Conservation (phyloP, 2,797 vertebrate genomes). For the Periophthalmus magnuspinnatus region DNA sequence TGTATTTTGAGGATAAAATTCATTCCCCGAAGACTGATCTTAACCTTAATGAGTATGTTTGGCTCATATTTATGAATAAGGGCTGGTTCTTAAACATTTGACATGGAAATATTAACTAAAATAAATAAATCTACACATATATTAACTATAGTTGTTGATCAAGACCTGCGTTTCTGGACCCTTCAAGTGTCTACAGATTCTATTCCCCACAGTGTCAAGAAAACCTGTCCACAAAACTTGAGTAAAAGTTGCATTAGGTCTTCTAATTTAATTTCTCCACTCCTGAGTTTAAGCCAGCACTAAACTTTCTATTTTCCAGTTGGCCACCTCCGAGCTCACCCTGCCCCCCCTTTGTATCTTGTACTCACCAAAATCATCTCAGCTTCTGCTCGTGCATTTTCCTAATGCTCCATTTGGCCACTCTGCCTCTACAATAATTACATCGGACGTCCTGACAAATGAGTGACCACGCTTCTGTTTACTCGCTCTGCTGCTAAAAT, state of each 20-base stretch:
- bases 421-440: slow-evolving; percentile 52
- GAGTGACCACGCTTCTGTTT: slow-evolving; percentile 44
- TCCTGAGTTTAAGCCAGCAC: slow-evolving; percentile 1
- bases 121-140: no score
- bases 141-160: no score
- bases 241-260: neutral
- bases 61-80: no score
- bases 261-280: neutral
- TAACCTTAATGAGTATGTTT: neutral
- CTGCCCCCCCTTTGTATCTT: slow-evolving; percentile 3
- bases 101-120: no score
- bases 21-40: neutral
- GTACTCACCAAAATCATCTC: slow-evolving; percentile 43
- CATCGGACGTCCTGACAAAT: slow-evolving; percentile 53
- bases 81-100: no score
- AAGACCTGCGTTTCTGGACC: no score
- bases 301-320: slow-evolving; percentile 29
- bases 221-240: neutral
- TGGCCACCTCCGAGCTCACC: slow-evolving; percentile 27
- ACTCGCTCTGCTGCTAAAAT: slow-evolving; percentile 52
- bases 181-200: no score
- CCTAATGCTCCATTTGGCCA: slow-evolving; percentile 61
- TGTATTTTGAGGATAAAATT: neutral
- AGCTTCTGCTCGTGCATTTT: slow-evolving; percentile 40
- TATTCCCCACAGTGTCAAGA: neutral